phyloP scores from a whole-genome alignment of 2,888 invertebrate species.

The Adelognathus sp. region DNA sequence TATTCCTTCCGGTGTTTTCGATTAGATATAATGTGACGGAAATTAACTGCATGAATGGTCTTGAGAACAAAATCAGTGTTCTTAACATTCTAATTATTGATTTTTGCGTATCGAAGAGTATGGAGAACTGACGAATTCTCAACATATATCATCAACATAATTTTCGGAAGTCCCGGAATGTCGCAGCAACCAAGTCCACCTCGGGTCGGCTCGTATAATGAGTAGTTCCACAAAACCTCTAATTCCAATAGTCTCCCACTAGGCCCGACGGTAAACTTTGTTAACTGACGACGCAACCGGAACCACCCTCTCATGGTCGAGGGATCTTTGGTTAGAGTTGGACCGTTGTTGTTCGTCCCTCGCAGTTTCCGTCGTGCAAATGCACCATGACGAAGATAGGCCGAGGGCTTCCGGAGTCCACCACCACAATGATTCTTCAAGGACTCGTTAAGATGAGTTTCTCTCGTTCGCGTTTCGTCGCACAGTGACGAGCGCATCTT shows the following conservation, averaged over 20 bases:
- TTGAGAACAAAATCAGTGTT: too few species aligned
- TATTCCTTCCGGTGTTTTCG: too few species aligned
- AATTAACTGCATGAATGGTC: not conserved
- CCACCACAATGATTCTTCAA: constrained; percentile 66
- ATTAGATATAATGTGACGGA: too few species aligned
- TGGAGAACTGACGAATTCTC: too few species aligned
- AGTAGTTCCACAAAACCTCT: not conserved
- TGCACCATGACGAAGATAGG: constrained; percentile 65
- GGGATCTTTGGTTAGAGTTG: constrained; percentile 1
- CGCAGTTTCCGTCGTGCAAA: constrained; percentile 50
- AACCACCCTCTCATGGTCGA: constrained; percentile 12
- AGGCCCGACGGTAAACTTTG: not conserved
- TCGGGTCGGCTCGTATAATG: not conserved
- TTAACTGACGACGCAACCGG: constrained; percentile 15
- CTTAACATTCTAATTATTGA: too few species aligned
- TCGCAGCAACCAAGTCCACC: constrained; percentile 23
- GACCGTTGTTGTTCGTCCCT: constrained; percentile 28
- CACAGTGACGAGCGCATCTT: constrained; percentile 16
- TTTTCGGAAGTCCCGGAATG: constrained; percentile 1
- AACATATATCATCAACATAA: too few species aligned
- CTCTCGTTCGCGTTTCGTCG: constrained; percentile 24
- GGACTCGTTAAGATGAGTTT: constrained; percentile 61
- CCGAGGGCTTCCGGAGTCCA: constrained; percentile 60
- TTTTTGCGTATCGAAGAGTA: too few species aligned
- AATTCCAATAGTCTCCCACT: not conserved